Conservation (phyloP, 2,888 invertebrate genomes). For the Caenorhabditis sp. region DNA sequence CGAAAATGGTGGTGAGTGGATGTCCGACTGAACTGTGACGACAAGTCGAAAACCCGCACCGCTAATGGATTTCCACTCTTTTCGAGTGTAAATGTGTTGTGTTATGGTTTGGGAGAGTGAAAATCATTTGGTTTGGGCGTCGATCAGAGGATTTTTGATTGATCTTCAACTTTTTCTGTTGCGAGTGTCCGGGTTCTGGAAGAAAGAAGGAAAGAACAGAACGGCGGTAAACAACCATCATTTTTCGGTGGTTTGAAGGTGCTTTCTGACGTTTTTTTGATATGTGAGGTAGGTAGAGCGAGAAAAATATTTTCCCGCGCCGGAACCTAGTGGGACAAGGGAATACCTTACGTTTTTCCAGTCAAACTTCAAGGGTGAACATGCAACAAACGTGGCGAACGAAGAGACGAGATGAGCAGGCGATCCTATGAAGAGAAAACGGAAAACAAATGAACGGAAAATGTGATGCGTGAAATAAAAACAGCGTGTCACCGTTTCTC, state of each 20-base stretch:
- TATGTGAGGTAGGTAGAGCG: neutral
- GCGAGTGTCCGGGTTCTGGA: neutral
- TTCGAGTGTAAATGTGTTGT: too few relatives aligned
- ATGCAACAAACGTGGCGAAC: neutral
- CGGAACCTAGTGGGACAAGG: too few relatives aligned
- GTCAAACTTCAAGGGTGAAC: neutral
- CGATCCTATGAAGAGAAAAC: neutral
- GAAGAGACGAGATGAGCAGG: neutral
- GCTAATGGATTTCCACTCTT: too few relatives aligned
- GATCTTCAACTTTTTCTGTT: too few relatives aligned
- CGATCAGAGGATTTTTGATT: too few relatives aligned
- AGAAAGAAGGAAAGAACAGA: neutral
- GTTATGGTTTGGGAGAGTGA: too few relatives aligned
- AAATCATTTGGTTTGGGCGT: too few relatives aligned
- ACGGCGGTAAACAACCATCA: constrained; percentile 5
- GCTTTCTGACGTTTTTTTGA: constrained; percentile 21
- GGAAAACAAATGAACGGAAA: neutral
- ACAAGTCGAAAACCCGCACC: too few relatives aligned
- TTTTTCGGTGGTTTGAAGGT: constrained; percentile 9
- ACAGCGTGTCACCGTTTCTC: too few relatives aligned
- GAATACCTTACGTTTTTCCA: constrained; percentile 10
- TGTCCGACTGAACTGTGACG: too few relatives aligned
- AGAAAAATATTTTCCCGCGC: constrained; percentile 4
- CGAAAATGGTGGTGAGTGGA: too few relatives aligned
- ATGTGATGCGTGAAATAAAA: too few relatives aligned